These are phyloP conservation scores for Cirrhinus molitorella DNA, from an alignment of 2,797 vertebrate genomes.

Conservation along the genomic window DNA sequence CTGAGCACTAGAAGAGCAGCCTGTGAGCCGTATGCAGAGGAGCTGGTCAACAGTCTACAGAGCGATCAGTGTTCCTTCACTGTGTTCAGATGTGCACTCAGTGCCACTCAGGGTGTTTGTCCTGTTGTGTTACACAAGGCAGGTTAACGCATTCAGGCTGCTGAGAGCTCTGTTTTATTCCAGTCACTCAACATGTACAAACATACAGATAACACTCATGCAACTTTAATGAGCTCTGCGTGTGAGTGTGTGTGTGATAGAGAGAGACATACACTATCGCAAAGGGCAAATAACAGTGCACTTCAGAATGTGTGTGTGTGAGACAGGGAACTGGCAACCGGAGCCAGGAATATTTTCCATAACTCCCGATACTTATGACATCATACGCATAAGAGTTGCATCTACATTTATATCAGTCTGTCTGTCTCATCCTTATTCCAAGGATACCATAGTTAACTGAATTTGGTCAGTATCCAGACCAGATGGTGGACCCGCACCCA, in stretches of 20 bases:
- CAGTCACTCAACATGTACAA: constrained; percentile 11
- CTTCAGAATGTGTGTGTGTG: not conserved
- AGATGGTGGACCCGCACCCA: not conserved
- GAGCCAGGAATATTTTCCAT: not conserved
- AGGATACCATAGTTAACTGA: not conserved
- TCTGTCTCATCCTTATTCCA: not conserved
- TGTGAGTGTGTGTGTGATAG: not conserved
- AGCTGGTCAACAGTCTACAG: not conserved
- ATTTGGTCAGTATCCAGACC: not conserved
- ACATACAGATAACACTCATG: constrained; percentile 15
- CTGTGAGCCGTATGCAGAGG: not conserved
- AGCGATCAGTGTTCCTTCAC: not conserved
- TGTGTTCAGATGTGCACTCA: constrained; percentile 10
- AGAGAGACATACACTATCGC: not conserved
- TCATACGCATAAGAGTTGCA: not conserved
- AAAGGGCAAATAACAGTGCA: constrained; percentile 3
- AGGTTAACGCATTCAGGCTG: constrained; percentile 6
- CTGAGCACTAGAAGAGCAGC: constrained; percentile 1
- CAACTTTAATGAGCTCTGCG: constrained; percentile 31
- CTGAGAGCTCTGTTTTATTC: constrained; percentile 15
- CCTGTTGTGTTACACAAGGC: constrained; percentile 22
- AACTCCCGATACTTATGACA: not conserved
- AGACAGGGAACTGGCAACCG: not conserved
- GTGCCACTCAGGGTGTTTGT: not conserved
- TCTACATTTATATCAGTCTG: not conserved